A percentile compares a stretch with the other conserved stretches of the same genome.
Evolutionary conservation across 2,113 vertebrate genomes (phyloP).

Genomic region (Pogona vitticeps): DNA sequence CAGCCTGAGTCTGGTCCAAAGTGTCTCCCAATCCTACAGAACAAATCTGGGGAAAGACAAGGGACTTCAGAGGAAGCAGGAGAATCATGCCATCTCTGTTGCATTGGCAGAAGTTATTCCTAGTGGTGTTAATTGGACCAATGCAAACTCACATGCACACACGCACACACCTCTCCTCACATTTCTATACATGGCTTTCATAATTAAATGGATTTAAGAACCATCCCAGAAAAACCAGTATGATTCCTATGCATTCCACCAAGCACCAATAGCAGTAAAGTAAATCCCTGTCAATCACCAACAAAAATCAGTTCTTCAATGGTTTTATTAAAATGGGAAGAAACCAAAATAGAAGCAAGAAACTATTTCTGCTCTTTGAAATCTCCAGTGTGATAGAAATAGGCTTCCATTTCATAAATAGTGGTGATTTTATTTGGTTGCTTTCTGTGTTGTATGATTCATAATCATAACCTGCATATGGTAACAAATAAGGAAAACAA

Average conservation of each 20-base stretch:
- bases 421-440: background rate
- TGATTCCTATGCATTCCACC: background rate
- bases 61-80: background rate
- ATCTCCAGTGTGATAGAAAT: background rate
- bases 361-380: slow-evolving; percentile 20
- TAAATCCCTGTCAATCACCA: background rate
- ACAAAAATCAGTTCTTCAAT: slow-evolving; percentile 18
- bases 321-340: background rate
- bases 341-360: background rate
- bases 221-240: slow-evolving; percentile 6
- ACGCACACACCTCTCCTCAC: background rate
- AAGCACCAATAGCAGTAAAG: background rate
- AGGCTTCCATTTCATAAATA: background rate
- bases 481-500: background rate
- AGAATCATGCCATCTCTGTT: background rate
- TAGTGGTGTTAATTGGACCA: background rate
- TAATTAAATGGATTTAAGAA: slow-evolving; percentile 28
- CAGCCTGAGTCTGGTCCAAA: too few relatives aligned
- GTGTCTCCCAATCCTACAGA: too few relatives aligned
- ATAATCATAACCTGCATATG: too few relatives aligned
- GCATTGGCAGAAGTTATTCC: background rate
- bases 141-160: too few relatives aligned
- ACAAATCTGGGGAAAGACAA: background rate
- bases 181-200: slow-evolving; percentile 22
- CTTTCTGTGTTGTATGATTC: background rate